A percentile compares a stretch with the other conserved stretches of the same genome.
phyloP scores from a whole-genome alignment of 2,888 invertebrate genomes.

The Chymomyza fuscimana region DNA sequence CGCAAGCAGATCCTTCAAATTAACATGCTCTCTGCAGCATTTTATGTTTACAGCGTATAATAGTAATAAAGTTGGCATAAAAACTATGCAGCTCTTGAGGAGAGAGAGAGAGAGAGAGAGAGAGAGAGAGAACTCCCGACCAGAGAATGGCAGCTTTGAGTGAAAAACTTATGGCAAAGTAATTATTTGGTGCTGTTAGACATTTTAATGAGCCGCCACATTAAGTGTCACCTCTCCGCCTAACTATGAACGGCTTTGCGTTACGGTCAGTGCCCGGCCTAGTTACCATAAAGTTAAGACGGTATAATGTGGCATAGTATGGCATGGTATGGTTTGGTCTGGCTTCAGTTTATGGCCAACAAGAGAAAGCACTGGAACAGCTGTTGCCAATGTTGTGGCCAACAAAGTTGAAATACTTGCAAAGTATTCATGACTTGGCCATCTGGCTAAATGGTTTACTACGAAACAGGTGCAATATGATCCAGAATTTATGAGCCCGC shows the following conservation, averaged over 20 bases:
- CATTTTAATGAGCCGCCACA: slow-evolving; percentile 56
- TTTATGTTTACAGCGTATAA: not conserved
- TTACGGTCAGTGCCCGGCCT: slow-evolving; percentile 67
- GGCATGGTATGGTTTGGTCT: slow-evolving; percentile 5
- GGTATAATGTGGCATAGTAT: no score
- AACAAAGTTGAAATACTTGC: slow-evolving; percentile 14
- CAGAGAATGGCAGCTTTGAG: not conserved
- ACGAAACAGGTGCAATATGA: not conserved
- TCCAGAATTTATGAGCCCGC: slow-evolving; percentile 9
- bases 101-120: not conserved
- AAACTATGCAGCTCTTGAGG: slow-evolving; percentile 18
- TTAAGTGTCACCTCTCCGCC: slow-evolving; percentile 44
- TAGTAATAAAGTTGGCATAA: not conserved
- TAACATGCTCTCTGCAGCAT: not conserved
- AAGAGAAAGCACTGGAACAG: slow-evolving; percentile 53
- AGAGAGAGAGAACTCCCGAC: not conserved
- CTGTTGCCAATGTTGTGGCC: slow-evolving; percentile 57
- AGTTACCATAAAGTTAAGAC: slow-evolving; percentile 35
- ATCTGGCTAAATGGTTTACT: not conserved
- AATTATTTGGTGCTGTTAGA: slow-evolving; percentile 62
- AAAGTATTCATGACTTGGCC: not conserved
- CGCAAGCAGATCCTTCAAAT: not conserved
- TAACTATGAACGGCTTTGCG: not conserved
- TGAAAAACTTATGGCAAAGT: slow-evolving; percentile 2
- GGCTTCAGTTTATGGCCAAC: slow-evolving; percentile 15